These are phyloP conservation scores for Parambassis ranga DNA, from an alignment of 2,797 vertebrate species.

Conservation along the genomic window DNA sequence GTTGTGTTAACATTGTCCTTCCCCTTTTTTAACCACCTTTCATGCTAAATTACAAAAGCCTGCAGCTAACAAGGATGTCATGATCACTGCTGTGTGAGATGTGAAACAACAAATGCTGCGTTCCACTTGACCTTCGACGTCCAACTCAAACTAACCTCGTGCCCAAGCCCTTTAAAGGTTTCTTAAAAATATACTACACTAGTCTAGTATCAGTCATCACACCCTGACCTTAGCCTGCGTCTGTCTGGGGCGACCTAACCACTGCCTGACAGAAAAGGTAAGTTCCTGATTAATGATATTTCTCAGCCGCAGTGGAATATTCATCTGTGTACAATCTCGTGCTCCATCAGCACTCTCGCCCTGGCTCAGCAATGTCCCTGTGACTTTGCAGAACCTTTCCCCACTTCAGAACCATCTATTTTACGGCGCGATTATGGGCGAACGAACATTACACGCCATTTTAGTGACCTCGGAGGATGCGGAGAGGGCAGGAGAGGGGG, in stretches of 20 bases:
- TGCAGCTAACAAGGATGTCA: background rate
- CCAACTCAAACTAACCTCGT: background rate
- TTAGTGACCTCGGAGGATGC: slow-evolving; percentile 33
- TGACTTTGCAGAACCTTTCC: slow-evolving; percentile 62
- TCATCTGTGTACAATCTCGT: slow-evolving; percentile 54
- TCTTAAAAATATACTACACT: background rate
- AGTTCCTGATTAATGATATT: slow-evolving; percentile 62
- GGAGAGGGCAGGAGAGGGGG: background rate
- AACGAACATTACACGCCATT: slow-evolving; percentile 29
- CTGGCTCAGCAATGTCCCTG: slow-evolving; percentile 44
- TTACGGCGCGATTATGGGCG: slow-evolving; percentile 44
- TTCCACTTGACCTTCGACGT: background rate
- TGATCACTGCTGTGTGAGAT: background rate
- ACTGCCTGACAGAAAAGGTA: slow-evolving; percentile 56
- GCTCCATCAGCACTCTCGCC: slow-evolving; percentile 36
- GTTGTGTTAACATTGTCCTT: slow-evolving; percentile 31
- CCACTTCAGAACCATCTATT: slow-evolving; percentile 38
- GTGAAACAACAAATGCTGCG: background rate
- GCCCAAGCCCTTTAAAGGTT: background rate
- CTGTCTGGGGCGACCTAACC: slow-evolving; percentile 12
- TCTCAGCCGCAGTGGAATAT: slow-evolving; percentile 43
- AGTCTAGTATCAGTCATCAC: slow-evolving; percentile 37
- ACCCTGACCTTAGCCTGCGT: slow-evolving; percentile 40
- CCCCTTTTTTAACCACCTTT: background rate
- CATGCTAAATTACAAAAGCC: slow-evolving; percentile 18